phyloP scores from a whole-genome alignment of 35 echinoderm and acorn worm species.

The Ophiothrix spiculata region DNA sequence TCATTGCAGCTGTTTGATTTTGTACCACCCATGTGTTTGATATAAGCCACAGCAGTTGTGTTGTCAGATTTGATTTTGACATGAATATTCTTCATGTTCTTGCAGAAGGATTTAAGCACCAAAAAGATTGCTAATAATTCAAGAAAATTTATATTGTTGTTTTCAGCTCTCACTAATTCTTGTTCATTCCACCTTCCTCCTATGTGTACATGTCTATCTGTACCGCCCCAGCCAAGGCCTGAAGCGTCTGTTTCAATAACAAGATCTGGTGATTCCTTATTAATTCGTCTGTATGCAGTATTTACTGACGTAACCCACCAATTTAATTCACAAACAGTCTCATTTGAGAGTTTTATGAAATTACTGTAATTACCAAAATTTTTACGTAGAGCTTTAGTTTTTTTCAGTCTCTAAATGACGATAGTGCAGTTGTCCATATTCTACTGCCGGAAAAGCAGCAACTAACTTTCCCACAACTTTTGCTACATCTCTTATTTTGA shows the following conservation, averaged over 20 bases:
- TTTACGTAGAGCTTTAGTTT: not conserved
- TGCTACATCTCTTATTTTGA: not conserved
- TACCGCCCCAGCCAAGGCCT: conserved; percentile 7
- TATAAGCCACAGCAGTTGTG: conserved; percentile 47
- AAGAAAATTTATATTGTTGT: not conserved
- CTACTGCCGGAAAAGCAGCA: not conserved
- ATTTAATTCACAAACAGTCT: not conserved
- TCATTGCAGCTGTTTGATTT: conserved; percentile 39
- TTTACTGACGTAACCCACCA: not conserved
- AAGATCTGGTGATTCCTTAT: not conserved
- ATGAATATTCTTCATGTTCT: conserved; percentile 1
- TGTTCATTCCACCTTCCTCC: not conserved
- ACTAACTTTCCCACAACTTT: not conserved
- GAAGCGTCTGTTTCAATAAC: not conserved
- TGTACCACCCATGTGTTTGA: conserved; percentile 48
- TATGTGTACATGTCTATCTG: not conserved
- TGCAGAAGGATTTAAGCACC: conserved; percentile 29
- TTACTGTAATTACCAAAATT: not conserved
- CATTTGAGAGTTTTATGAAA: not conserved
- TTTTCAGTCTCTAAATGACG: not conserved
- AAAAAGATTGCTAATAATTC: conserved; percentile 4
- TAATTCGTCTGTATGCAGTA: not conserved
- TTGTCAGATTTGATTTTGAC: conserved; percentile 37
- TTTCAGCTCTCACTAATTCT: not conserved
- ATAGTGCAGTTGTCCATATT: conserved; percentile 11